Base-by-base conservation (phyloP, 2,797 vertebrate species). In the Borostomias antarcticus region DNA sequence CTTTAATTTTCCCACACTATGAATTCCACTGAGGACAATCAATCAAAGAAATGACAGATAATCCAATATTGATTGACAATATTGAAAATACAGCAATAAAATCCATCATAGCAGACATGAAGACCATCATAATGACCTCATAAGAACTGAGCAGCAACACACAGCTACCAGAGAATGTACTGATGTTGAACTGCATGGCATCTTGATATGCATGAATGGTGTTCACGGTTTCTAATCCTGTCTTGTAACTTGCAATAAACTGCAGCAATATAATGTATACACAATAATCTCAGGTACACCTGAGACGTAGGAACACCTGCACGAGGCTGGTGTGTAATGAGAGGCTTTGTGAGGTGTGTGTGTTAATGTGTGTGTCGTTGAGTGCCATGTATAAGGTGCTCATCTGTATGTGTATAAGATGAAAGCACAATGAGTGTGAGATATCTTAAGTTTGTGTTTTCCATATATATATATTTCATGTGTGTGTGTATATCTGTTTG, bases 291-390 rank as follows among this genome's bases (percentile, higher is more conserved):
- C 71, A 77, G 72, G 74, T 71, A 69, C 62, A 75, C 67, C 71
- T 54, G 79, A 26, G 51, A 11, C 57, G 10, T 13, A 13, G 76
- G 65, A 88, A 89, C 89, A 89, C 89, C 89, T 91, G 88, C 83
- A 85, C 83, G 85, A 78, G 84, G 78, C 81, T 79, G 70, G 68
- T 70, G 51, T 70, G 78, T 90, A 90, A 91, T 90, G 85, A 89
- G 76, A 82, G 79, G 86, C 81, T 89, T 76, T 80, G 69, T 37
- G 71, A 77, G 67, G 66, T 62, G 64, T 77, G 72, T 66, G 54
- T 67, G 59, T 50, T 60, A 40, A 21, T 40, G 58, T 67, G 65
- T 53, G 35, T 67, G 10, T 25, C 25, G 59, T 59, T 32, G 52
- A 17, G 15, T 51, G 19, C 17, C 53, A 26, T 43, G 57, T 45